These are phyloP conservation scores for Netelia melanura DNA, from an alignment of 2,888 invertebrate species.

Conservation along the genomic window DNA sequence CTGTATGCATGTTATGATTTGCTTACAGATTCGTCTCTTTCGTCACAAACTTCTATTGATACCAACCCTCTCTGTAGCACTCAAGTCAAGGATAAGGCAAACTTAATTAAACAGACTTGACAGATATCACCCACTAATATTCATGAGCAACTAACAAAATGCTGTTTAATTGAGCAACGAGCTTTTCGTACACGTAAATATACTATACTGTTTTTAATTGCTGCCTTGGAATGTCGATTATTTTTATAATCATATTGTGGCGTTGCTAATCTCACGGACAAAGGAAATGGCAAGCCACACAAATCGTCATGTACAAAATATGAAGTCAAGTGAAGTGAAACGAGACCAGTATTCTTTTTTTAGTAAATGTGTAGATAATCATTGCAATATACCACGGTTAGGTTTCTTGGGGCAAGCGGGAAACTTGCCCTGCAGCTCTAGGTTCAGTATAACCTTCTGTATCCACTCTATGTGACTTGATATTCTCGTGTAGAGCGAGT, in stretches of 20 bases:
- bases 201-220: constrained; percentile 42
- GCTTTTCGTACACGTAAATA: constrained; percentile 36
- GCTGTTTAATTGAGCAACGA: neutral
- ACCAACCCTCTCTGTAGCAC: constrained; percentile 31
- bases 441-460: constrained; percentile 75
- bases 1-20: constrained; percentile 38
- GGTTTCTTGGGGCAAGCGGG: constrained; percentile 67
- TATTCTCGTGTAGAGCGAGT: constrained; percentile 82
- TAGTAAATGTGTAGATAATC: constrained; percentile 15
- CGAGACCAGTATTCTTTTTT: constrained; percentile 27
- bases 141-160: neutral
- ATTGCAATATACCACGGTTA: neutral
- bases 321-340: constrained; percentile 10
- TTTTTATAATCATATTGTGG: neutral
- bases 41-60: constrained; percentile 58
- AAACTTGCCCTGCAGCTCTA: constrained; percentile 70
- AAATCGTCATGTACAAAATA: constrained; percentile 8
- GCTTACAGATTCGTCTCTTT: constrained; percentile 71
- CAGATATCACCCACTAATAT: neutral
- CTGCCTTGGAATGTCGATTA: constrained; percentile 33
- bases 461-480: constrained; percentile 80
- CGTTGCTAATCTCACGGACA: neutral
- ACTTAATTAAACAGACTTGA: constrained; percentile 9
- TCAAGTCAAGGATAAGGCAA: constrained; percentile 39
- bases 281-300: neutral